A percentile compares a stretch with the other conserved stretches of the same genome.
These are phyloP conservation scores for Dichetophora obliterata DNA, from an alignment of 2,888 invertebrate genomes.

Conservation along the genomic window DNA sequence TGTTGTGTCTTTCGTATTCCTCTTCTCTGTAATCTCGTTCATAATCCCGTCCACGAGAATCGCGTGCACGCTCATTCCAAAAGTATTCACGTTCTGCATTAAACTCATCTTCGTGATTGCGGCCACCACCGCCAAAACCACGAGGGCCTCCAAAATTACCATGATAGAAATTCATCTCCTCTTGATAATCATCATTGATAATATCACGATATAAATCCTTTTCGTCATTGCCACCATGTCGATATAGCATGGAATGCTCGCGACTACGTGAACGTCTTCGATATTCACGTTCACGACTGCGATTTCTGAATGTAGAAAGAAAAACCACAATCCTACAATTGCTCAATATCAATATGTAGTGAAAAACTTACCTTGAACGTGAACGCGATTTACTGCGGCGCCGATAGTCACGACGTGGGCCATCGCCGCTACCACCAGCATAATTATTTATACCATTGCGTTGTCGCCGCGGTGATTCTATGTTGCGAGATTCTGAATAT, in stretches of 20 bases:
- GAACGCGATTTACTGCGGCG: slow-evolving; percentile 68
- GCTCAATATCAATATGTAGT: slow-evolving; percentile 41
- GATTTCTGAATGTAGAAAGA: slow-evolving; percentile 55
- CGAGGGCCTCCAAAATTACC: slow-evolving; percentile 52
- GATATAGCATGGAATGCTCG: slow-evolving; percentile 56
- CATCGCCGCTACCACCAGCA: slow-evolving; percentile 42
- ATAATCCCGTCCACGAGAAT: slow-evolving; percentile 51
- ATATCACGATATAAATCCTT: slow-evolving; percentile 67
- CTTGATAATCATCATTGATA: slow-evolving; percentile 68
- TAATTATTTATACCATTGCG: slow-evolving; percentile 56
- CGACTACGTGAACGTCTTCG: slow-evolving; percentile 67
- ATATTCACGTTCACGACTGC: slow-evolving; percentile 61
- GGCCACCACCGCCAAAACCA: slow-evolving; percentile 48
- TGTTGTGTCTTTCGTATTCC: slow-evolving; percentile 51
- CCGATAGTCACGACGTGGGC: slow-evolving; percentile 58
- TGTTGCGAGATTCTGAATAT: slow-evolving; percentile 53
- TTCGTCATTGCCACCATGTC: slow-evolving; percentile 54
- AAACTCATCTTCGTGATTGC: slow-evolving; percentile 52
- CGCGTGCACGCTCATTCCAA: slow-evolving; percentile 52
- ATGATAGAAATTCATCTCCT: slow-evolving; percentile 50
- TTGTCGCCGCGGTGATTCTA: slow-evolving; percentile 56
- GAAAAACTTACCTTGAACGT: slow-evolving; percentile 58
- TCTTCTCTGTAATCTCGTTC: slow-evolving; percentile 49
- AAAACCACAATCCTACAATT: background rate
- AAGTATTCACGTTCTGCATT: slow-evolving; percentile 51